Evolutionary conservation across 2,888 invertebrate species (phyloP), one percentile per base, ranked within the genome.

Genomic region (Rhagium mordax): DNA sequence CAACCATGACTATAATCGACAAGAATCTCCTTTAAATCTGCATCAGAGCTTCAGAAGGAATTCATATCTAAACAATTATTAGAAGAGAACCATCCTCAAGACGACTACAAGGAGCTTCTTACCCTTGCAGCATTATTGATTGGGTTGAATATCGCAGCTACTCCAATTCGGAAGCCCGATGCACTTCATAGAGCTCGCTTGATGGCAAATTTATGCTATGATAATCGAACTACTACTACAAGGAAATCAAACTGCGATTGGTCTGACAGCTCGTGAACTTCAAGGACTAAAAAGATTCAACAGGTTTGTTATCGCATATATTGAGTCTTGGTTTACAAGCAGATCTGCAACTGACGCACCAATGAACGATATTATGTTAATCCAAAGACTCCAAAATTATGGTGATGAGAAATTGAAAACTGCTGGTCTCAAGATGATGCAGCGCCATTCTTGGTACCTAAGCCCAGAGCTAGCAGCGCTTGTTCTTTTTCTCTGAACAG

Each of bases 21-120:
- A 21, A 18, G 20, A 53, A 10, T 5, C 10, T 18, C 53, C 53
- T 20, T 21, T 53, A 3, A 53, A 21, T 53, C 20, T 53, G 21
- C 21, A 2, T 53, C 53, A 20, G 21, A 53, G 13, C 3, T 3
- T 21, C 53, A 7, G 21, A 53, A 53, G 13, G 16, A 20, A 20
- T 15, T 8, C 53, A 53, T 53, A 53, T 53, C 13, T 60, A 41
- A 60, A 13, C 59, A 27, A 10, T 59, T n/a, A n/a, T n/a, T 33
- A 27, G 7, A 27, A 33, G 33, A 33, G 33, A 8, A 33, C 10
- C 47, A 48, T 15, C n/a, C n/a, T 48, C 48, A 5, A 5, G 48
- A 48, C 2, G 3, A 60, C 24, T 29, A 24, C 24, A 60, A 29
- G 60, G 60, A 24, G 60, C 29, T 60, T 60, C 60, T 29, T 29